These are phyloP conservation scores for Gymnoscopelus braueri DNA, from an alignment of 2,797 vertebrate genomes.

Conservation along the genomic window DNA sequence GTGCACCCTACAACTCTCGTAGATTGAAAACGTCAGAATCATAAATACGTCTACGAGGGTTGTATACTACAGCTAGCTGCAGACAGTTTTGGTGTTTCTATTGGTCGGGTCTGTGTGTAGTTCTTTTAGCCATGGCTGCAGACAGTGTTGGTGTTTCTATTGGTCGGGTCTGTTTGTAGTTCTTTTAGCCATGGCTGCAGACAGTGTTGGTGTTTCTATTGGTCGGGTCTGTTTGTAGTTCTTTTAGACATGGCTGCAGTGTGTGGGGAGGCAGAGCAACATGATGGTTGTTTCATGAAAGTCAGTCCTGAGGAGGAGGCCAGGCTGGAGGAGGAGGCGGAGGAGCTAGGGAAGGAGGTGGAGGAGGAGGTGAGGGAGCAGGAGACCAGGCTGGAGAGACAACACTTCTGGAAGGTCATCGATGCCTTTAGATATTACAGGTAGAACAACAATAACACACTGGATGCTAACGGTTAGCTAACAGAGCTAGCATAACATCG, in stretches of 20 bases:
- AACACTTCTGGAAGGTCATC: constrained; percentile 97
- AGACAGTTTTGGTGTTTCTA: too few relatives aligned
- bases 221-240: constrained; percentile 23
- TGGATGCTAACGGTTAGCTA: background rate
- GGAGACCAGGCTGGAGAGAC: constrained; percentile 88
- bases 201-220: too few relatives aligned
- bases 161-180: too few relatives aligned
- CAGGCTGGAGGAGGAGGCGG: constrained; percentile 75
- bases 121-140: too few relatives aligned
- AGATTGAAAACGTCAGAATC: too few relatives aligned
- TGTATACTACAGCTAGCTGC: too few relatives aligned
- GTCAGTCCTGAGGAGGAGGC: constrained; percentile 86
- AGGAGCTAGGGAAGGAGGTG: too few relatives aligned
- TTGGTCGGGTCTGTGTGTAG: too few relatives aligned
- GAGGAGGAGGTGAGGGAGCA: constrained; percentile 70
- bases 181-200: too few relatives aligned
- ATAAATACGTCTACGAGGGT: too few relatives aligned
- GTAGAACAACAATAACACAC: constrained; percentile 63
- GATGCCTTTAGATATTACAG: constrained; percentile 95
- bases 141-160: too few relatives aligned
- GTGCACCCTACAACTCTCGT: too few relatives aligned
- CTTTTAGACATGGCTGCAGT: constrained; percentile 76
- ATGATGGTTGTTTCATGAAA: constrained; percentile 62
- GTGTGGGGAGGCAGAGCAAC: constrained; percentile 38
- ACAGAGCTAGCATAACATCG: background rate